Evolutionary conservation across 2,888 invertebrate species (phyloP).

Genomic region (Diploptera punctata): DNA sequence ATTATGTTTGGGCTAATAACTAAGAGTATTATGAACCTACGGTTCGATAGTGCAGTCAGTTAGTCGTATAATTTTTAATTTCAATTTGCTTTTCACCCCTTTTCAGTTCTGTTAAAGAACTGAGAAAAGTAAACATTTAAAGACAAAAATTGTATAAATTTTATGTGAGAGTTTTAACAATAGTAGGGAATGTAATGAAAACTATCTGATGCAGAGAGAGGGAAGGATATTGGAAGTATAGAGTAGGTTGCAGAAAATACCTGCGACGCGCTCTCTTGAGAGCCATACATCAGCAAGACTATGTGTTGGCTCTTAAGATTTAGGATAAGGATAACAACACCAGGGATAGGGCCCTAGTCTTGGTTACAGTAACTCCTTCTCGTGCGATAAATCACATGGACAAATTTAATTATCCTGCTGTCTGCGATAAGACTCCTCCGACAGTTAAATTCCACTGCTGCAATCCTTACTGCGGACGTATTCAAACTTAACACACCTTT

Average conservation of each 20-base stretch:
- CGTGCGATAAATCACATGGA: conserved; percentile 60
- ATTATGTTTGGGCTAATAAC: no score
- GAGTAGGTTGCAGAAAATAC: not conserved
- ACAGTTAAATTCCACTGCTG: conserved; percentile 2
- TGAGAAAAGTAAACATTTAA: no score
- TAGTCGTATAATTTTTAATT: no score
- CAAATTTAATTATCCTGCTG: conserved; percentile 63
- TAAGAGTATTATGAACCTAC: no score
- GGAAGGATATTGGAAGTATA: not conserved
- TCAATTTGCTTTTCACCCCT: no score
- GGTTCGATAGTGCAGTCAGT: no score
- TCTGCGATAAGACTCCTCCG: conserved; percentile 26
- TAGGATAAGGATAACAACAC: conserved; percentile 27
- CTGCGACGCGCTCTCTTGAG: conserved; percentile 25
- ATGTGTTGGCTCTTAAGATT: conserved; percentile 22
- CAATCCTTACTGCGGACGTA: not conserved
- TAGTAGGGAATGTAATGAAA: not conserved
- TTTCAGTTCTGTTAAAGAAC: no score
- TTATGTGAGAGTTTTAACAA: no score
- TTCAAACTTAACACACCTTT: no score
- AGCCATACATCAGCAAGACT: conserved; percentile 24
- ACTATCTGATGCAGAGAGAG: not conserved
- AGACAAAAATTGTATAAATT: no score
- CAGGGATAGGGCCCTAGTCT: conserved; percentile 11
- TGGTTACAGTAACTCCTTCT: conserved; percentile 11